Conservation (phyloP, 2,888 invertebrate species). For the Glyphotaelius pellucidus region DNA sequence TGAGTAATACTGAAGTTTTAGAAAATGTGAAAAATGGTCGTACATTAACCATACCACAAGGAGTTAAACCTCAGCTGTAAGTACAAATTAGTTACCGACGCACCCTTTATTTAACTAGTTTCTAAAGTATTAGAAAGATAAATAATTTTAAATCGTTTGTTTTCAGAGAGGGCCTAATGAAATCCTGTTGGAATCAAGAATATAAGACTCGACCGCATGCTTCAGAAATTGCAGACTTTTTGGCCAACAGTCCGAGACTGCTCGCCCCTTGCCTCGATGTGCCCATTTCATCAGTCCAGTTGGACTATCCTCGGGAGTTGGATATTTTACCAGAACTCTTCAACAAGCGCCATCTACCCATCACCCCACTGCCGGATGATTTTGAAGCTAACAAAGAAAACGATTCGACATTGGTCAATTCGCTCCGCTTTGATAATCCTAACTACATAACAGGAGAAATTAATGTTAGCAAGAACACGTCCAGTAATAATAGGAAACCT, state of each 20-base stretch:
- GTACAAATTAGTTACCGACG: conserved; percentile 70
- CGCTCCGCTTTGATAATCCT: conserved; percentile 64
- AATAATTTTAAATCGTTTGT: neutral
- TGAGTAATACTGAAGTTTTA: conserved; percentile 90
- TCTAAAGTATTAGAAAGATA: neutral
- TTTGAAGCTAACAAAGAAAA: conserved; percentile 50
- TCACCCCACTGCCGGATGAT: conserved; percentile 20
- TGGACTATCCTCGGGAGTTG: conserved; percentile 78
- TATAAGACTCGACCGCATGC: conserved; percentile 85
- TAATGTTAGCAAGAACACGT: conserved; percentile 33
- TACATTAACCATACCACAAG: conserved; percentile 85
- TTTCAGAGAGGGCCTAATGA: conserved; percentile 84
- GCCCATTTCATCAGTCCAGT: conserved; percentile 84
- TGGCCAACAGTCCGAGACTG: conserved; percentile 87
- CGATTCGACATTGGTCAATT: conserved; percentile 53
- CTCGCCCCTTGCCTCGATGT: conserved; percentile 88
- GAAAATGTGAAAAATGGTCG: conserved; percentile 88
- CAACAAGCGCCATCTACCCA: conserved; percentile 40
- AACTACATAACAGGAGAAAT: conserved; percentile 62
- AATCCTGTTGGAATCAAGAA: conserved; percentile 88
- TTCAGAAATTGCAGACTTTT: conserved; percentile 87
- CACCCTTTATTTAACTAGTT: neutral
- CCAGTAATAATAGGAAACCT: conserved; percentile 41
- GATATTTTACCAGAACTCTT: conserved; percentile 61
- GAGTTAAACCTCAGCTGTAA: conserved; percentile 88